These are phyloP conservation scores for Scaptodrosophila latifasciaeformis DNA, from an alignment of 2,888 invertebrate species.

Conservation along the genomic window DNA sequence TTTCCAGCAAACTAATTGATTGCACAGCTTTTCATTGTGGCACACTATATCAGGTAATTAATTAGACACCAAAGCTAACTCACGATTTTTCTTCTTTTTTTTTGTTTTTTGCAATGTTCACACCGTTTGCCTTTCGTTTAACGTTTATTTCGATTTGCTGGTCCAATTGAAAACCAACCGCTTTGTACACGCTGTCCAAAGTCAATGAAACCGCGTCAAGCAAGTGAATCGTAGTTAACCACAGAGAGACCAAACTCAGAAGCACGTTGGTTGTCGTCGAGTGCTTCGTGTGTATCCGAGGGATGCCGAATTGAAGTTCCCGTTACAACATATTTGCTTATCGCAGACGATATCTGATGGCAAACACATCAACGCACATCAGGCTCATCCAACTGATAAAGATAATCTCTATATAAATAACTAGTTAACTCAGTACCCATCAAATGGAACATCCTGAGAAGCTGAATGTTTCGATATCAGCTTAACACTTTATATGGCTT, in stretches of 20 bases:
- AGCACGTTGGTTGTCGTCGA: slow-evolving; percentile 25
- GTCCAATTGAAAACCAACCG: slow-evolving; percentile 37
- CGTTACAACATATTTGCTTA: slow-evolving; percentile 31
- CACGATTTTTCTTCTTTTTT: background rate
- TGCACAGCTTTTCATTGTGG: slow-evolving; percentile 12
- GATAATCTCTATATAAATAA: background rate
- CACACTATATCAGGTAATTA: no score
- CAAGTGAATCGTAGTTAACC: slow-evolving; percentile 41
- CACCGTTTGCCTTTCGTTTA: slow-evolving; percentile 16
- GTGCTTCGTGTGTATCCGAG: slow-evolving; percentile 27
- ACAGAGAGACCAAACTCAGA: slow-evolving; percentile 38
- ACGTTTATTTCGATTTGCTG: background rate
- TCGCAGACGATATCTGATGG: slow-evolving; percentile 18
- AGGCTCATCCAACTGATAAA: no score
- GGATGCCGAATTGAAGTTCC: background rate
- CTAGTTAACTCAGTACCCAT: slow-evolving; percentile 16
- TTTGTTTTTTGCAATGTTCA: slow-evolving; percentile 14
- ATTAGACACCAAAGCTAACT: slow-evolving; percentile 19
- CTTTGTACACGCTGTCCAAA: slow-evolving; percentile 48
- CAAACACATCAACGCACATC: no score
- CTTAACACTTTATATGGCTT: no score
- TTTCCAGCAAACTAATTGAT: background rate
- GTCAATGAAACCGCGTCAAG: slow-evolving; percentile 63
- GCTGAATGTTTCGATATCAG: no score
- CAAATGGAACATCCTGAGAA: background rate